Conservation (phyloP, 2,797 vertebrate genomes). For the Prionace glauca region DNA sequence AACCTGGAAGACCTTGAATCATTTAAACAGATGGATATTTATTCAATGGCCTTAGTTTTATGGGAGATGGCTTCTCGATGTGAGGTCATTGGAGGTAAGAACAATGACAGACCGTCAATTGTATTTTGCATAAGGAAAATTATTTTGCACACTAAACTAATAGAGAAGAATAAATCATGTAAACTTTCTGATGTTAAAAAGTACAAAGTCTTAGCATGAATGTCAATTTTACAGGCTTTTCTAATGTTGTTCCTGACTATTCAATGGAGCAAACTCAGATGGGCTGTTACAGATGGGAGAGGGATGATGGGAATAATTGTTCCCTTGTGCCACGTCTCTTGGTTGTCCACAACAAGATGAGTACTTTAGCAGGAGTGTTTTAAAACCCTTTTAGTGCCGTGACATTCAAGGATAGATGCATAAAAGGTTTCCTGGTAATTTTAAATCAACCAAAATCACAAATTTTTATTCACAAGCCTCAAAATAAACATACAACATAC, state of each 20-base stretch:
- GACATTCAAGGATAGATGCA: no score
- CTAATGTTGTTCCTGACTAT: neutral
- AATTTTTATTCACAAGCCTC: no score
- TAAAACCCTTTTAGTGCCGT: no score
- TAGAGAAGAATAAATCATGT: neutral
- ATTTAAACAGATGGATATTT: conserved; percentile 87
- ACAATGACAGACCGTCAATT: neutral
- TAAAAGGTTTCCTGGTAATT: no score
- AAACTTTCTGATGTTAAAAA: neutral
- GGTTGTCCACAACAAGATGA: no score
- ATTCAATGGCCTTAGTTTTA: conserved; percentile 79
- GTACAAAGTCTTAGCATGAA: no score
- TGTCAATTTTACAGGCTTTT: neutral
- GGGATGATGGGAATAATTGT: no score
- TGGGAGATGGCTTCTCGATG: conserved; percentile 85
- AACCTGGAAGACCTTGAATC: conserved; percentile 84
- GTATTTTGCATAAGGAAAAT: neutral
- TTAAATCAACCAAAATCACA: no score
- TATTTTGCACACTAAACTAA: neutral
- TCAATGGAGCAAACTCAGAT: neutral
- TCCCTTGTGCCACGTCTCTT: no score
- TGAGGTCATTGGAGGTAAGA: conserved; percentile 68
- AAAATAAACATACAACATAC: no score
- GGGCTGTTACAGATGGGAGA: no score
- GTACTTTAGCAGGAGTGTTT: no score